Base-by-base conservation (phyloP, 2,113 vertebrate genomes). In the Onychorhynchus coronatus region DNA sequence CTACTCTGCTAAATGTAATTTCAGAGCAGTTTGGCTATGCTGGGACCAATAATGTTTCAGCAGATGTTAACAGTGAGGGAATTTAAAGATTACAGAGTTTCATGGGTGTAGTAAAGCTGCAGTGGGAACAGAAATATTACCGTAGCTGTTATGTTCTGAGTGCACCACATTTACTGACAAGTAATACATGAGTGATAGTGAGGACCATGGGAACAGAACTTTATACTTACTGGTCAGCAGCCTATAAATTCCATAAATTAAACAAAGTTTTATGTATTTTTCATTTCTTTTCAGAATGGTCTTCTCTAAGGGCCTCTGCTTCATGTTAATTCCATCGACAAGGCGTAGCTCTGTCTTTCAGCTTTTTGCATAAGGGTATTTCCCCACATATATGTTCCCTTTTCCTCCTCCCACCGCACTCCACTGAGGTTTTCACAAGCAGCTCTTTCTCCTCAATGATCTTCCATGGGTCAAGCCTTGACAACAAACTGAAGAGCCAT, bases 31-130 rank as follows among this genome's bases (percentile, higher is more conserved):
- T 97, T 98, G 98, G 97, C 98, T 97, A 98, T 98, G 98, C 97
- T 97, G 99, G 99, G 99, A 99, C 98, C 98, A 98, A 98, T 99
- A 99, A 99, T 98, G 98, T 98, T 98, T 97, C 98, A 99, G 98
- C 99, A 99, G 99, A 99, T 99, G 99, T 99, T 99, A 99, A 99
- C 99, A 99, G 99, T 99, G 99, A 98, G 98, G 98, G 98, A 97
- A 98, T 99, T 99, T 99, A 99, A 99, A 99, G 98, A 99, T 99
- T 98, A 98, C 98, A 97, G 98, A 98, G 98, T 98, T 99, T 98
- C 99, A 98, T 97, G 98, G 98, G 98, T 98, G 98, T 97, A 98
- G 98, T 99, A 99, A 99, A 99, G 98, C 98, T 99, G 98, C 98
- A 92, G 97, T 97, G 99, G 99, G 99, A 99, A 95, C 97, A 98